phyloP scores from a whole-genome alignment of 2,888 invertebrate genomes.

The Nemotelus pantherinus region DNA sequence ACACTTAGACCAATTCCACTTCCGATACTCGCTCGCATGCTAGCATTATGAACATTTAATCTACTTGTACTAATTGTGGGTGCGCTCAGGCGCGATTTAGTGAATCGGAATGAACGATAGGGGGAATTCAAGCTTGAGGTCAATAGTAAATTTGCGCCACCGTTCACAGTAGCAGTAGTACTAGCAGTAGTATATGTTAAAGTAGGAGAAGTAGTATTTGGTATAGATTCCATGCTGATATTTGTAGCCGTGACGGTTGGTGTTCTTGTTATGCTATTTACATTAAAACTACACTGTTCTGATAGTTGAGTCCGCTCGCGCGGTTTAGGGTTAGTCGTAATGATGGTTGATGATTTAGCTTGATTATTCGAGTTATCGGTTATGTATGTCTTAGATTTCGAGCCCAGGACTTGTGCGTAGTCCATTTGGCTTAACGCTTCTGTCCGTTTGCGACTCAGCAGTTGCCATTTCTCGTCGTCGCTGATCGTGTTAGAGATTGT shows the following conservation, averaged over 20 bases:
- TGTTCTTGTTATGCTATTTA: constrained; percentile 10
- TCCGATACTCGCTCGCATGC: not conserved
- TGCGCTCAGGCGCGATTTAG: constrained; percentile 62
- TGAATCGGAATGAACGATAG: constrained; percentile 63
- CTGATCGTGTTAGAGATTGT: constrained; percentile 59
- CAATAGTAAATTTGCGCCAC: not conserved
- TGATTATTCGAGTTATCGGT: constrained; percentile 32
- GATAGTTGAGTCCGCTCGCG: not conserved
- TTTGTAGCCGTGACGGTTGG: constrained; percentile 40
- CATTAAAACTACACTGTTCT: constrained; percentile 10
- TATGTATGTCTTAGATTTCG: constrained; percentile 44
- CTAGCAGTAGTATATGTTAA: not conserved
- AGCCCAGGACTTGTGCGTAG: constrained; percentile 51
- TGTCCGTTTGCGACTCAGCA: constrained; percentile 61
- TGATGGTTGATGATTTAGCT: constrained; percentile 13
- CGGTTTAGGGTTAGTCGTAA: constrained; percentile 10
- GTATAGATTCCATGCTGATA: constrained; percentile 53
- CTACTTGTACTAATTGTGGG: constrained; percentile 52
- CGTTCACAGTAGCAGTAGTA: not conserved
- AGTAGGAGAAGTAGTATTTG: constrained; percentile 2
- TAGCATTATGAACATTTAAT: constrained; percentile 34
- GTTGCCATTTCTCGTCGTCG: constrained; percentile 65
- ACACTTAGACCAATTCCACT: not conserved
- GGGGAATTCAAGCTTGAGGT: constrained; percentile 62
- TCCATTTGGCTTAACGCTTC: constrained; percentile 54